These are phyloP conservation scores for Liodrosophila aerea DNA, from an alignment of 2,888 invertebrate genomes.

Conservation along the genomic window DNA sequence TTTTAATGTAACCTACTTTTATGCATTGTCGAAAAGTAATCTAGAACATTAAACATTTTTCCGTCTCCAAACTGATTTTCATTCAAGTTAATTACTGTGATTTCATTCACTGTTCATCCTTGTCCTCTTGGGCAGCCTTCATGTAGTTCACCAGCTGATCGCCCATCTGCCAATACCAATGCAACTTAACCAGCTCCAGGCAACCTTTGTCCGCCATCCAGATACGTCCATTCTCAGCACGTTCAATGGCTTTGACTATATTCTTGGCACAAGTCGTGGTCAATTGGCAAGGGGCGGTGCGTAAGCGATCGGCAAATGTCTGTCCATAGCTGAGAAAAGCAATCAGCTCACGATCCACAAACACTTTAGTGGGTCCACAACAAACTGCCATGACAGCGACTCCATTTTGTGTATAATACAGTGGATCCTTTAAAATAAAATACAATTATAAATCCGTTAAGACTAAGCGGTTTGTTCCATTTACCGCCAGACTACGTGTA, in stretches of 20 bases:
- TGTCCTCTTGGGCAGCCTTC: conserved; percentile 40
- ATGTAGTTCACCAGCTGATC: conserved; percentile 64
- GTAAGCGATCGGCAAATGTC: conserved; percentile 58
- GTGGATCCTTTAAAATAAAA: conserved; percentile 58
- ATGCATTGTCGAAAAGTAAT: no score
- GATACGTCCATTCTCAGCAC: conserved; percentile 72
- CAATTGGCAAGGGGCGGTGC: conserved; percentile 62
- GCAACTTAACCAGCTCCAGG: conserved; percentile 65
- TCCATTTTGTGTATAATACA: conserved; percentile 72
- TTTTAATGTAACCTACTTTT: no score
- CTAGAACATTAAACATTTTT: no score
- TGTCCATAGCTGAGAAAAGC: conserved; percentile 67
- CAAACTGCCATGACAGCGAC: conserved; percentile 77
- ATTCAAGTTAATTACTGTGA: no score
- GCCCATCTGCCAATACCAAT: conserved; percentile 76
- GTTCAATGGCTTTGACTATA: conserved; percentile 75
- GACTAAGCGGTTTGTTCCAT: conserved; percentile 10
- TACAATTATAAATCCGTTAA: background rate
- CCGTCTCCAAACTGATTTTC: no score
- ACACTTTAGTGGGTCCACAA: conserved; percentile 75
- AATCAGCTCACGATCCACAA: conserved; percentile 55
- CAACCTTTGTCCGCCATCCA: conserved; percentile 79
- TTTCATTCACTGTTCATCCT: no score
- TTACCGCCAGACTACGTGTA: conserved; percentile 77
- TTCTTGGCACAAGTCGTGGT: conserved; percentile 71